These are phyloP conservation scores for Papilio aristodemus DNA, from an alignment of 1,140 invertebrate species.

Conservation along the genomic window DNA sequence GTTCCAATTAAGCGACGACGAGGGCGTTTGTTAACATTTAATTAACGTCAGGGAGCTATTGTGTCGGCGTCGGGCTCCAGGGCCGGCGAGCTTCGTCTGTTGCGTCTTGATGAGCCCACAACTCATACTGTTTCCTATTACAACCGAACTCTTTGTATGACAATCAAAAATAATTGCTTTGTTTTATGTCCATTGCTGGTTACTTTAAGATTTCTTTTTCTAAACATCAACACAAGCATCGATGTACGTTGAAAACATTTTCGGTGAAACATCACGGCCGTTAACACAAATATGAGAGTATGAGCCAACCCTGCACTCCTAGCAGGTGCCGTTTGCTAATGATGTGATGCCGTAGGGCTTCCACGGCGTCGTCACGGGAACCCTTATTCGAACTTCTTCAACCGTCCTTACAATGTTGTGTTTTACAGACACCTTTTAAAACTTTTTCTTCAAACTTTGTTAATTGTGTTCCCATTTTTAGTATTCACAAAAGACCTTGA, in stretches of 20 bases:
- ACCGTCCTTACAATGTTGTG: conserved; percentile 44
- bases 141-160: conserved; percentile 39
- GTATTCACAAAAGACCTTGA: neutral
- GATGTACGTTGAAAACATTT: conserved; percentile 31
- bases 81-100: conserved; percentile 58
- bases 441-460: conserved; percentile 2
- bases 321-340: conserved; percentile 68
- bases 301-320: conserved; percentile 45
- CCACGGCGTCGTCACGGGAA: conserved; percentile 58
- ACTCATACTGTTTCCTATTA: conserved; percentile 59
- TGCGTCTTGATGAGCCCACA: conserved; percentile 71
- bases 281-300: conserved; percentile 42
- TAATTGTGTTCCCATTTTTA: conserved; percentile 1
- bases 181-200: conserved; percentile 44
- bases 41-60: conserved; percentile 77
- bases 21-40: conserved; percentile 80
- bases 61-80: conserved; percentile 68
- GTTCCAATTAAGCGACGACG: conserved; percentile 79
- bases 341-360: conserved; percentile 60
- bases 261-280: conserved; percentile 15
- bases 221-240: conserved; percentile 24
- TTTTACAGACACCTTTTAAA: conserved; percentile 31
- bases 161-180: conserved; percentile 38
- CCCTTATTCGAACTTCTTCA: conserved; percentile 61
- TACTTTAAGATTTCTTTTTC: neutral